phyloP scores from a whole-genome alignment of 2,797 vertebrate species.

The Scyliorhinus canicula region DNA sequence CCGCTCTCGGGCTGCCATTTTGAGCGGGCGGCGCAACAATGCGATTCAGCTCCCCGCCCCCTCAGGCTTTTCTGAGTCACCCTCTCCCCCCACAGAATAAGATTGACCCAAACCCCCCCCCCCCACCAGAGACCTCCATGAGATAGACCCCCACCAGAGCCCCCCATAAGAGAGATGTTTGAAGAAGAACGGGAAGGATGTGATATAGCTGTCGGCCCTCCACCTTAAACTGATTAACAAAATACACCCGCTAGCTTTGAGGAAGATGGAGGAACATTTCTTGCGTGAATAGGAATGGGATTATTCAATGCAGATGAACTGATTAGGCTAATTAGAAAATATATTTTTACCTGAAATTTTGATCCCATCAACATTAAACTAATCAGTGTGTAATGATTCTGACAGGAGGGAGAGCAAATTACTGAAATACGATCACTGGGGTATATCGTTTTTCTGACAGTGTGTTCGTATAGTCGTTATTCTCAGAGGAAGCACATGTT shows the following conservation, averaged over 20 bases:
- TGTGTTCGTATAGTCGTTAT: not conserved
- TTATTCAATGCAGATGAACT: not conserved
- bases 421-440: not conserved
- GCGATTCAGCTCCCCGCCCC: too few relatives aligned
- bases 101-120: too few relatives aligned
- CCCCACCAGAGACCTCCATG: too few relatives aligned
- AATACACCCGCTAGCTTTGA: not conserved
- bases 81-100: too few relatives aligned
- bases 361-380: not conserved
- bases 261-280: not conserved
- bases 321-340: not conserved
- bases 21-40: too few relatives aligned
- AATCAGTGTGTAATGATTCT: not conserved
- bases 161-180: too few relatives aligned
- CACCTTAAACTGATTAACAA: not conserved
- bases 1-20: too few relatives aligned
- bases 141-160: too few relatives aligned
- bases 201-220: not conserved
- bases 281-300: not conserved
- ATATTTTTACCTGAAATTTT: not conserved
- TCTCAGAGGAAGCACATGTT: not conserved
- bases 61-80: not conserved
- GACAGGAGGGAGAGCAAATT: not conserved
- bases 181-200: not conserved
- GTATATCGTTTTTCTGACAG: not conserved